Evolutionary conservation across 2,888 invertebrate genomes (phyloP).

Genomic region (Orgyia antiqua): DNA sequence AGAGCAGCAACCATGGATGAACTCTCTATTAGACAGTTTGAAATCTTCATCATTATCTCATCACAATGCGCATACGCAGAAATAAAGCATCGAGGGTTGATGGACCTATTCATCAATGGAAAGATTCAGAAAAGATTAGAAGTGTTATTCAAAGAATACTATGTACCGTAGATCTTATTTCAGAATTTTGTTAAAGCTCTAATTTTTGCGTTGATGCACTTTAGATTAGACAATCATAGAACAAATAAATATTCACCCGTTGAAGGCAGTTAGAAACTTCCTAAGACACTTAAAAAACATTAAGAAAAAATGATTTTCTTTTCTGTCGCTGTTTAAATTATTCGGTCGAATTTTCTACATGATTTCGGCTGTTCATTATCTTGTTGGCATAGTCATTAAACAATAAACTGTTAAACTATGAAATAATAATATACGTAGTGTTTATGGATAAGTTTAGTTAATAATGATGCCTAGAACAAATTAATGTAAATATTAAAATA

Average conservation of each 20-base stretch:
- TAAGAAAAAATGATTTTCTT: no score
- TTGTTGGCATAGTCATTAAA: conserved; percentile 15
- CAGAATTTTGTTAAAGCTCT: no score
- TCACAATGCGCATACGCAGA: conserved; percentile 18
- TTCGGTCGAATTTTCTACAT: no score
- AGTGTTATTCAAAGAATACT: conserved; percentile 34
- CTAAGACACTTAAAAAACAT: no score
- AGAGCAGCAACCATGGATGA: conserved; percentile 54
- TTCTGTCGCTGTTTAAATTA: no score
- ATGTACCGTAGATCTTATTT: no score
- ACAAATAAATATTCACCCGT: no score
- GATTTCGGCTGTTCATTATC: no score
- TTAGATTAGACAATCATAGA: no score
- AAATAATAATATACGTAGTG: conserved; percentile 23
- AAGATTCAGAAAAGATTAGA: conserved; percentile 43
- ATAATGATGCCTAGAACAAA: conserved; percentile 20
- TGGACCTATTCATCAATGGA: conserved; percentile 36
- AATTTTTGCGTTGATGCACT: no score
- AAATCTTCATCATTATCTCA: conserved; percentile 26
- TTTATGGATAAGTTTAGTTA: conserved; percentile 27
- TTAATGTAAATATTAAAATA: conserved; percentile 29
- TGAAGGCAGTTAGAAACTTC: no score
- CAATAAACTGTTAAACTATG: conserved; percentile 4
- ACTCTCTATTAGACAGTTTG: conserved; percentile 18
- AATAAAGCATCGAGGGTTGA: conserved; percentile 33